Evolutionary conservation across 2,113 vertebrate genomes (phyloP).

Genomic region (Labeo catla): DNA sequence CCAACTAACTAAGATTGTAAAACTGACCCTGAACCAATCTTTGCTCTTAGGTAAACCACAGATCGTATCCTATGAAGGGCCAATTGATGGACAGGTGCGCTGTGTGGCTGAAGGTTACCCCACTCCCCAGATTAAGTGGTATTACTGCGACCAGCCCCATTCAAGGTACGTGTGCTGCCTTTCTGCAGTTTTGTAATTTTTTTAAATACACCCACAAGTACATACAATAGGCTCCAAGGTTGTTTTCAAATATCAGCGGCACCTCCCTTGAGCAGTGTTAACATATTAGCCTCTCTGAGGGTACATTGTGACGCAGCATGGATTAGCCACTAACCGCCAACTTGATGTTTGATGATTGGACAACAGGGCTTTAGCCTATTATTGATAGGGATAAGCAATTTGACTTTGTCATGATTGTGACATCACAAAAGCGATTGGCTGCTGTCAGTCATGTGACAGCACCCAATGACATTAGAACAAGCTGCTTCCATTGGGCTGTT

Average conservation of each 20-base stretch:
- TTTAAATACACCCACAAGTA: neutral
- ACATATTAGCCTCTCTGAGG: conserved; percentile 28
- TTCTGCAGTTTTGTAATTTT: neutral
- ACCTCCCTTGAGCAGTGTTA: conserved; percentile 6
- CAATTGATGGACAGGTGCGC: conserved; percentile 85
- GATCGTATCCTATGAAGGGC: conserved; percentile 85
- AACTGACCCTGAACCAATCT: conserved; percentile 28
- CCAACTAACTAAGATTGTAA: neutral
- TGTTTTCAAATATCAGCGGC: neutral
- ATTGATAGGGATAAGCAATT: conserved; percentile 56
- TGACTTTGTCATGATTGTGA: conserved; percentile 29
- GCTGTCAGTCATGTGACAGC: conserved; percentile 13
- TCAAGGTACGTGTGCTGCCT: conserved; percentile 77
- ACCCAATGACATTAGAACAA: neutral
- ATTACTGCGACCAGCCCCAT: conserved; percentile 87
- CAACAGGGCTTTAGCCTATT: conserved; percentile 58
- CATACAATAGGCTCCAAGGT: neutral
- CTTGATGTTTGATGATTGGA: conserved; percentile 55
- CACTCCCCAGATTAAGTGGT: conserved; percentile 92
- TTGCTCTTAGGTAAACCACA: conserved; percentile 87
- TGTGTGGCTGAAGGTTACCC: conserved; percentile 92
- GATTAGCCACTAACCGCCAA: conserved; percentile 34
- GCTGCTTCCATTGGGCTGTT: conserved; percentile 18
- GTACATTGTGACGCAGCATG: conserved; percentile 3
- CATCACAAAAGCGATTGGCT: conserved; percentile 12